Evolutionary conservation across 1,140 invertebrate genomes (phyloP).

Genomic region (Homalodisca vitripennis): DNA sequence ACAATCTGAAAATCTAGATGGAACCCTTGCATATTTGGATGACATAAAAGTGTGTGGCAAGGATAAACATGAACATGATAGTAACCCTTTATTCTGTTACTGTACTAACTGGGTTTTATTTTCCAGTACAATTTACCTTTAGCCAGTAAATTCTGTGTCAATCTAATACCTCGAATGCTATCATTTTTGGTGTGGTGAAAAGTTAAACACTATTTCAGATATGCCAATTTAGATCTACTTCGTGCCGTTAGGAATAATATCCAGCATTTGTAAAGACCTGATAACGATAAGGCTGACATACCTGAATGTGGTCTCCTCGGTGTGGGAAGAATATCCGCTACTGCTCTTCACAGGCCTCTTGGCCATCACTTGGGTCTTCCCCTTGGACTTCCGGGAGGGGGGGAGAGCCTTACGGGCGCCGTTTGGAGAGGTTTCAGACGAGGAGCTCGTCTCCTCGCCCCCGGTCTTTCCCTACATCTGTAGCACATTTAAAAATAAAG

Average conservation of each 20-base stretch:
- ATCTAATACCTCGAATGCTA: no score
- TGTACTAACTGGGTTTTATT: no score
- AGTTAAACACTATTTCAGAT: no score
- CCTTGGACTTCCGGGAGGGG: conserved; percentile 61
- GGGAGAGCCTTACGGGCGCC: conserved; percentile 60
- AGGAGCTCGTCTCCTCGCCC: conserved; percentile 68
- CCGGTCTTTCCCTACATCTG: conserved; percentile 47
- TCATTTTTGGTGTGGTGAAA: no score
- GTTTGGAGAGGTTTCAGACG: conserved; percentile 66
- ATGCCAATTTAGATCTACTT: neutral
- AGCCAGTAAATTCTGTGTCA: no score
- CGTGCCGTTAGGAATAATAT: neutral
- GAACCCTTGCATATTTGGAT: no score
- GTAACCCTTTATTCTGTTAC: no score
- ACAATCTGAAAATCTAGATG: no score
- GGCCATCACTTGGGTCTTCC: conserved; percentile 53
- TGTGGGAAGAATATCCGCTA: conserved; percentile 74
- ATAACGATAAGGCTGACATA: conserved; percentile 45
- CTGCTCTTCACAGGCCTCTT: conserved; percentile 68
- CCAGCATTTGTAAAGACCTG: neutral
- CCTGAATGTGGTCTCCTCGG: conserved; percentile 80
- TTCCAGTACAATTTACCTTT: no score
- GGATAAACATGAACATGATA: no score
- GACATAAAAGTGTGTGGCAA: no score
- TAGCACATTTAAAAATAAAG: neutral